Percentiles rank a stretch among this genome's conserved stretches.
phyloP scores from a whole-genome alignment of 2,113 vertebrate species.

The Hylia prasina region DNA sequence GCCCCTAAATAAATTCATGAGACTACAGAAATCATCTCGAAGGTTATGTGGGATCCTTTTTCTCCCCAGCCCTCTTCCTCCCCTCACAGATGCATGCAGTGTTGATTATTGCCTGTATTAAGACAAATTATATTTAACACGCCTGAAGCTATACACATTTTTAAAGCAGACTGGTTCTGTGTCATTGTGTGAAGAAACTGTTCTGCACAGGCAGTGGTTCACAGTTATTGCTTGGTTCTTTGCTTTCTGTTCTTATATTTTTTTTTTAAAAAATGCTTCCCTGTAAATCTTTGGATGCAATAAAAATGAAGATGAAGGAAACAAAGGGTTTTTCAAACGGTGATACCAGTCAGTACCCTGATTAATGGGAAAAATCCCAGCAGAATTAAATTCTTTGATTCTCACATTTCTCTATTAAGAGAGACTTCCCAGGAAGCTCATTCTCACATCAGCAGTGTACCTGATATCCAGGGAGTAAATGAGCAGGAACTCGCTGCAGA shows the following conservation, averaged over 20 bases:
- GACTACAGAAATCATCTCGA: neutral
- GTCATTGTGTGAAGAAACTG: neutral
- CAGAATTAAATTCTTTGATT: constrained; percentile 43
- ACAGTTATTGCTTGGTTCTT: neutral
- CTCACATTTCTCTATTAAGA: constrained; percentile 49
- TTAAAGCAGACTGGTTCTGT: neutral
- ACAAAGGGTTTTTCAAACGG: neutral
- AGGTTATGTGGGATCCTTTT: neutral
- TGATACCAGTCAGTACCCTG: neutral
- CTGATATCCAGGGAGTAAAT: constrained; percentile 36
- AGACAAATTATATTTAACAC: neutral
- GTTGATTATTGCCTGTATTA: neutral
- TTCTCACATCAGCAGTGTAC: constrained; percentile 52
- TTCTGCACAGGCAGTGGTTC: neutral
- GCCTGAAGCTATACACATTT: neutral
- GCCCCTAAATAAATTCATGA: neutral
- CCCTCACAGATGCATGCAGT: neutral
- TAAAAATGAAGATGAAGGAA: constrained; percentile 17
- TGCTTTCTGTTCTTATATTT: neutral
- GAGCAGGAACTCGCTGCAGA: constrained; percentile 15
- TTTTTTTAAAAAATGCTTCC: neutral
- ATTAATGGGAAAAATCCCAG: constrained; percentile 31
- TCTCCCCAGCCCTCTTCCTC: neutral
- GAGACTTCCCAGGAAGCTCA: constrained; percentile 53
- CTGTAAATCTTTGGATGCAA: neutral